These are phyloP conservation scores for Oncorhynchus clarkii DNA, from an alignment of 2,113 vertebrate species.

Conservation along the genomic window DNA sequence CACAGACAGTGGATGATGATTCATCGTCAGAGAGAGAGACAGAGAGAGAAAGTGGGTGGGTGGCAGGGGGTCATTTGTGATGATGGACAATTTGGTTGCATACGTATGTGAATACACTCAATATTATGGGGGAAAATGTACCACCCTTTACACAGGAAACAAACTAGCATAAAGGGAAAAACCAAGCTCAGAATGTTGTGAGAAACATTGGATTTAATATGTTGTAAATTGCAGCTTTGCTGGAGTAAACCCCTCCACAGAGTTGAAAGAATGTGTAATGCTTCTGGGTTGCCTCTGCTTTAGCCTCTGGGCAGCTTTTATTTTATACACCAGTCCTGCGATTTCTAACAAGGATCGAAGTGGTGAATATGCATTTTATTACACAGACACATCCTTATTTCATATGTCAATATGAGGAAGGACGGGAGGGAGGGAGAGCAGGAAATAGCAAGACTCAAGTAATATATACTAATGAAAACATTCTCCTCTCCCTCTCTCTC, in stretches of 20 bases:
- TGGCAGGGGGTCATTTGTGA: no score
- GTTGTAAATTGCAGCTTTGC: not conserved
- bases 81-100: no score
- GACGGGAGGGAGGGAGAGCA: no score
- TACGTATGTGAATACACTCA: no score
- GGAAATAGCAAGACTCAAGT: no score
- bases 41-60: constrained; percentile 10
- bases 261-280: not conserved
- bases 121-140: no score
- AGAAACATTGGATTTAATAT: not conserved
- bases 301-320: not conserved
- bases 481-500: not conserved
- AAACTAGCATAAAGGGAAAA: no score
- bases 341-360: no score
- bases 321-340: not conserved
- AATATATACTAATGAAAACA: not conserved
- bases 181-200: not conserved
- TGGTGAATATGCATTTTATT: no score
- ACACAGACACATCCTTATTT: not conserved
- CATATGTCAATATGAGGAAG: not conserved
- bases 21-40: constrained; percentile 24
- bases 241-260: not conserved
- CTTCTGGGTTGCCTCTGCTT: not conserved
- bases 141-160: no score
- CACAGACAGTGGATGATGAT: constrained; percentile 33